Percentiles rank a stretch among this genome's conserved stretches.
Evolutionary conservation across 2,113 vertebrate genomes (phyloP).

Genomic region (Probosciger aterrimus): DNA sequence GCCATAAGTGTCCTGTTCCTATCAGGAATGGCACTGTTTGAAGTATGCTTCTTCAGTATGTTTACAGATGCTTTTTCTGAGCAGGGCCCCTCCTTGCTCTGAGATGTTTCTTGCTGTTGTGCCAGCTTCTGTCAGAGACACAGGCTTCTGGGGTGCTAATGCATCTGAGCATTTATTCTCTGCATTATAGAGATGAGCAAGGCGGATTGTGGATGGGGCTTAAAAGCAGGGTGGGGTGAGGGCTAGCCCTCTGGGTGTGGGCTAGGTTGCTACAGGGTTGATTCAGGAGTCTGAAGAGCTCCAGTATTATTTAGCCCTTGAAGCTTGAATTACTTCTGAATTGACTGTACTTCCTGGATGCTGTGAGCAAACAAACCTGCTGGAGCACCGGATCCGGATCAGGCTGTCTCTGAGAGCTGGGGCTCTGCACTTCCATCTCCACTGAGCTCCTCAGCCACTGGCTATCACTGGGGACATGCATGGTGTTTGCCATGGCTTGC

Average conservation of each 20-base stretch:
- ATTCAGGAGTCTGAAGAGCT: not conserved
- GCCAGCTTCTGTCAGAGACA: not conserved
- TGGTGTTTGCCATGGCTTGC: not conserved
- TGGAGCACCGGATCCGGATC: not conserved
- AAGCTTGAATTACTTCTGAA: not conserved
- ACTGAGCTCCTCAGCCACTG: not conserved
- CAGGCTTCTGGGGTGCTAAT: not conserved
- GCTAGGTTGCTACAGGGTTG: not conserved
- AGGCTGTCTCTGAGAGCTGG: not conserved
- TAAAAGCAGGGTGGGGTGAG: constrained; percentile 17
- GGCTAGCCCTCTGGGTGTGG: not conserved
- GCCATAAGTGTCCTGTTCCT: not conserved
- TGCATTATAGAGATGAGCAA: not conserved
- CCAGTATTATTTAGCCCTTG: not conserved
- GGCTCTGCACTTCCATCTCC: not conserved
- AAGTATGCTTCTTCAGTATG: not conserved
- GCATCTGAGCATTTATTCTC: not conserved
- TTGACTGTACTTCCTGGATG: constrained; percentile 12
- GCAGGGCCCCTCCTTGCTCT: not conserved
- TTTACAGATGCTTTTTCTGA: not conserved
- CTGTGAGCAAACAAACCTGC: constrained; percentile 23
- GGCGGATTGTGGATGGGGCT: not conserved
- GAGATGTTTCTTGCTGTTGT: not conserved
- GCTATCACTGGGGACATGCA: not conserved
- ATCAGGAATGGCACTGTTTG: not conserved